Evolutionary conservation across 2,797 vertebrate species (phyloP).

Genomic region (Nyctalus aviator): DNA sequence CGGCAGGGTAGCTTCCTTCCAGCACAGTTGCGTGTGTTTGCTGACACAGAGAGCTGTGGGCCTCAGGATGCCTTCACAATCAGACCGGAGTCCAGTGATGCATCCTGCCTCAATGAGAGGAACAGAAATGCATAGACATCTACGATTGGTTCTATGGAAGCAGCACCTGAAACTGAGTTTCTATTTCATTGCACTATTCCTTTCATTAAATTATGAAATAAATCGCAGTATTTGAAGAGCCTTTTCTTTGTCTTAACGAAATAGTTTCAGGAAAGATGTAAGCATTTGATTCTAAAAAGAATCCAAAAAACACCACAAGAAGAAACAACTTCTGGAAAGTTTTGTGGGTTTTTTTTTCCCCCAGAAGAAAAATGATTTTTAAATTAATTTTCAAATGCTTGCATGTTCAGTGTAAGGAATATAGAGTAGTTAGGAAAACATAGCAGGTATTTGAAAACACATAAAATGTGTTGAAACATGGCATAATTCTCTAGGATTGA

Average conservation of each 20-base stretch:
- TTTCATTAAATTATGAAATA: constrained; percentile 30
- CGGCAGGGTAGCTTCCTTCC: background rate
- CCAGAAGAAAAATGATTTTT: background rate
- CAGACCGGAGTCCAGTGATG: background rate
- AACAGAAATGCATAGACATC: background rate
- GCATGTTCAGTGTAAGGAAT: background rate
- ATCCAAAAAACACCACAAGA: background rate
- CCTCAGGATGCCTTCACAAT: background rate
- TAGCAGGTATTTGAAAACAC: background rate
- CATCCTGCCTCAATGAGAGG: background rate
- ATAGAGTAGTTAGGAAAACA: background rate
- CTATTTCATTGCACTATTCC: background rate
- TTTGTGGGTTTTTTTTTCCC: no score
- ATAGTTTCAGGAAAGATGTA: constrained; percentile 43
- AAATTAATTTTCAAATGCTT: constrained; percentile 2
- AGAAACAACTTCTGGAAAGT: background rate
- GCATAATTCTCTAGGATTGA: background rate
- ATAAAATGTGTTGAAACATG: background rate
- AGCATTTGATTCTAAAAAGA: background rate
- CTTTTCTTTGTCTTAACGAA: background rate
- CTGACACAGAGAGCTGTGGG: background rate
- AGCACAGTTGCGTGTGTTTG: background rate
- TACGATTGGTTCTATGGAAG: background rate
- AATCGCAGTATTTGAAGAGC: background rate
- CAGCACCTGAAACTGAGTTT: background rate